These are phyloP conservation scores for Bombus fervidus DNA, from an alignment of 1,140 invertebrate species.

Conservation along the genomic window DNA sequence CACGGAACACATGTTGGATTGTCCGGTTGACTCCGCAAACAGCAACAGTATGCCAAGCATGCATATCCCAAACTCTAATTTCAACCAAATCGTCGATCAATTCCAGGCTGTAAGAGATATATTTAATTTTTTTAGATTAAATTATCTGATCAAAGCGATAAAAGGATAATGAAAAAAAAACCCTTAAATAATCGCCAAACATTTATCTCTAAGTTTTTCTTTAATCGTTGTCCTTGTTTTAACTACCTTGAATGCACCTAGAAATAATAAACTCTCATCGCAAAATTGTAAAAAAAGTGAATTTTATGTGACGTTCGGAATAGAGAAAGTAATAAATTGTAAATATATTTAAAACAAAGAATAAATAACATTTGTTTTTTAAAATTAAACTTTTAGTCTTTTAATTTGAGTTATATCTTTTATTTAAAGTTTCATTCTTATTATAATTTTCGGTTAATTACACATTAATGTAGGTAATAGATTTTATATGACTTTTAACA, in stretches of 20 bases:
- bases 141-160: neutral
- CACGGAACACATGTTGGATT: constrained; percentile 99
- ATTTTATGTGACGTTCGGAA: neutral
- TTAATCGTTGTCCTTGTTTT: no score
- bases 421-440: neutral
- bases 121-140: neutral
- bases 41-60: constrained; percentile 76
- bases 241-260: neutral
- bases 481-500: neutral
- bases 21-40: constrained; percentile 82
- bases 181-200: neutral
- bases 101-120: constrained; percentile 77
- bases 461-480: neutral
- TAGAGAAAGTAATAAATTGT: neutral
- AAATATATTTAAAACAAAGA: neutral
- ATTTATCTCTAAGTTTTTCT: no score
- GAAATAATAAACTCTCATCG: neutral
- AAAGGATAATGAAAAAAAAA: no score
- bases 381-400: neutral
- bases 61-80: constrained; percentile 80
- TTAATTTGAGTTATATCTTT: neutral
- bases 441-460: neutral
- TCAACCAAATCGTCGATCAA: constrained; percentile 83
- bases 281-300: neutral
- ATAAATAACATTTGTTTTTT: neutral